A percentile compares a stretch with the other conserved stretches of the same genome.
Conservation (phyloP, 1,140 invertebrate genomes). For the Onthophagus taurus region DNA sequence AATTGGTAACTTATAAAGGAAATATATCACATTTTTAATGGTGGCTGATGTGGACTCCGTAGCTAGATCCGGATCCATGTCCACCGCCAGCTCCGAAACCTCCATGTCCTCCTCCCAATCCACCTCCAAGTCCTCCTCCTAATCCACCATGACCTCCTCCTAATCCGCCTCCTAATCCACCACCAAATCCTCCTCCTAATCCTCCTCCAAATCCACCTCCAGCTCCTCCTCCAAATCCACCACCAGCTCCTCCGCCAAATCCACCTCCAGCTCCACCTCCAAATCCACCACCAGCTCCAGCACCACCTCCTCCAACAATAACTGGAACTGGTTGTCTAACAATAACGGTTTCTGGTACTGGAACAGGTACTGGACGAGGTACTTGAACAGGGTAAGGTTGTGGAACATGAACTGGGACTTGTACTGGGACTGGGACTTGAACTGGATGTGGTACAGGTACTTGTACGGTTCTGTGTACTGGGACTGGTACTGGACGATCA, state of each 20-base stretch:
- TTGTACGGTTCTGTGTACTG: conserved; percentile 12
- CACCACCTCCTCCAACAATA: neutral
- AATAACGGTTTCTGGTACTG: conserved; percentile 16
- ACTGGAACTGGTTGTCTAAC: conserved; percentile 9
- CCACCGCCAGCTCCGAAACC: neutral
- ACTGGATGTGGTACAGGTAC: conserved; percentile 18
- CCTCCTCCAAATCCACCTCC: conserved; percentile 7
- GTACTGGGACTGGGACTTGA: conserved; percentile 17
- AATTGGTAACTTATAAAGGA: too few species aligned
- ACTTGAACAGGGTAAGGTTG: conserved; percentile 4
- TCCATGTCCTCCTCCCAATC: neutral
- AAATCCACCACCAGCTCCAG: conserved; percentile 1
- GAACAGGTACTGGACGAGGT: conserved; percentile 5
- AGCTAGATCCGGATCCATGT: neutral
- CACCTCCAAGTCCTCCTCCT: conserved; percentile 3
- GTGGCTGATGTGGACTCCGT: too few species aligned
- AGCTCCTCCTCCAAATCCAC: neutral
- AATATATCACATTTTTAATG: too few species aligned
- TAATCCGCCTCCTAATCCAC: neutral
- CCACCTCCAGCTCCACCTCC: neutral
- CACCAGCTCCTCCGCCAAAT: neutral
- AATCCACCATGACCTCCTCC: neutral
- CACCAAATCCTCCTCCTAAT: neutral
- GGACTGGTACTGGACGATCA: conserved; percentile 6
- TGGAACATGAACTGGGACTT: conserved; percentile 17